These are phyloP conservation scores for Ophonus ardosiacus DNA, from an alignment of 2,888 invertebrate species.

Conservation along the genomic window DNA sequence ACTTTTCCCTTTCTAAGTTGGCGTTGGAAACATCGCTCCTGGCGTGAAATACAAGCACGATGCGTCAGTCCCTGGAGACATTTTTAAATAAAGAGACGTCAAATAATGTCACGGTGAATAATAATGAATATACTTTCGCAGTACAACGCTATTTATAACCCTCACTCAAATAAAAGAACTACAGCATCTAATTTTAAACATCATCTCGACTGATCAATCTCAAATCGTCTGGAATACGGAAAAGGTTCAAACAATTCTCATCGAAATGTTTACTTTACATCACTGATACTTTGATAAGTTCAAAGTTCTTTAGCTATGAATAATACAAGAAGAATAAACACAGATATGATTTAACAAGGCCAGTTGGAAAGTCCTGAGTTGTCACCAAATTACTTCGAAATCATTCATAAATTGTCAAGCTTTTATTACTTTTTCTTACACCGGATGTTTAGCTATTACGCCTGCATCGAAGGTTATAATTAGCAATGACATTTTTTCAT, in stretches of 20 bases:
- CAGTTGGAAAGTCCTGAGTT: constrained; percentile 28
- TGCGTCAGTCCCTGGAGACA: constrained; percentile 46
- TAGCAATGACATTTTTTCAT: neutral
- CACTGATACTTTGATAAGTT: constrained; percentile 6
- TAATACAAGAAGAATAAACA: constrained; percentile 13
- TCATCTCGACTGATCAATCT: neutral
- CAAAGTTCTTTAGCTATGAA: constrained; percentile 36
- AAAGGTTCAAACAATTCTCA: neutral
- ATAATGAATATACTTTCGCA: constrained; percentile 41
- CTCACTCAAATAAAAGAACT: neutral
- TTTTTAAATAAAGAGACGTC: constrained; percentile 52
- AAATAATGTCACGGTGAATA: constrained; percentile 47
- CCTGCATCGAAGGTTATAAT: neutral
- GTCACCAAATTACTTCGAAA: constrained; percentile 28
- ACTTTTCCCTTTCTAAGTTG: neutral
- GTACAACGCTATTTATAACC: constrained; percentile 1
- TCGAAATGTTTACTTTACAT: constrained; percentile 18
- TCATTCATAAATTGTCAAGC: neutral
- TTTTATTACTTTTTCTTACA: constrained; percentile 18
- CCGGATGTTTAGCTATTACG: constrained; percentile 23
- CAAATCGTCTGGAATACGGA: neutral
- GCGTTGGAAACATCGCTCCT: neutral
- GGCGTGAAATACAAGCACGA: constrained; percentile 32
- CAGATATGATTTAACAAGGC: constrained; percentile 26
- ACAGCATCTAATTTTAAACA: constrained; percentile 9